Conservation (phyloP, 2,113 vertebrate genomes). For the Lutjanus erythropterus region DNA sequence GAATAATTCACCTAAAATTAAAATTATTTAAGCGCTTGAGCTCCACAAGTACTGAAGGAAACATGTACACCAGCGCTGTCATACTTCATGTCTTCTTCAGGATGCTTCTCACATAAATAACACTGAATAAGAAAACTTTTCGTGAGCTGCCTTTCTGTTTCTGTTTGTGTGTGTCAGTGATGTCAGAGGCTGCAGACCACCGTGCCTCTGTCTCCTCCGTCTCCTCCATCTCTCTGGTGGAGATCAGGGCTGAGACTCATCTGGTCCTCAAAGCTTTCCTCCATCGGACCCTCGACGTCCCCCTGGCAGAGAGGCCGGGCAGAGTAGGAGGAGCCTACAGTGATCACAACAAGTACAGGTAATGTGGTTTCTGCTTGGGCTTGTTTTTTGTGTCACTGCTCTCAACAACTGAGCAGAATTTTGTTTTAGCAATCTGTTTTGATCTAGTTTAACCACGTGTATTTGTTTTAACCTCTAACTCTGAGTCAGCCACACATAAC, state of each 20-base stretch:
- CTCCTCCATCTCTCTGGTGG: slow-evolving; percentile 77
- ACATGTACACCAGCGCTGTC: too few relatives aligned
- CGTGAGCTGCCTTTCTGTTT: not conserved
- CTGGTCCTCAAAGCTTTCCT: slow-evolving; percentile 84
- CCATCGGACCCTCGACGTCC: slow-evolving; percentile 55
- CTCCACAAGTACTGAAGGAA: too few relatives aligned
- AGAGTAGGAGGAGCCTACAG: slow-evolving; percentile 79
- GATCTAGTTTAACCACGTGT: not conserved
- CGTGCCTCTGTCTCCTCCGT: slow-evolving; percentile 60
- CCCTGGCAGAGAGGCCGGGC: slow-evolving; percentile 72
- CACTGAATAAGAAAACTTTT: not conserved
- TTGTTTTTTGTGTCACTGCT: not conserved
- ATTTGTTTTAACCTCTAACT: not conserved
- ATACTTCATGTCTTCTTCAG: not conserved
- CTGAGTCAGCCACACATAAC: not conserved
- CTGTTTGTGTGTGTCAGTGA: slow-evolving; percentile 39
- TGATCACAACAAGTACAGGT: slow-evolving; percentile 80
- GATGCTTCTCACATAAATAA: not conserved
- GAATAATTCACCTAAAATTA: too few relatives aligned
- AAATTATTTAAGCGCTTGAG: too few relatives aligned
- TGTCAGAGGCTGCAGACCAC: slow-evolving; percentile 63
- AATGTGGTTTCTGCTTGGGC: not conserved
- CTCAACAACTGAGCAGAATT: not conserved
- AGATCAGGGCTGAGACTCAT: slow-evolving; percentile 79
- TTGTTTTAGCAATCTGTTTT: not conserved